phyloP scores from a whole-genome alignment of 2,113 vertebrate species.

The Chascanopsetta lugubris region DNA sequence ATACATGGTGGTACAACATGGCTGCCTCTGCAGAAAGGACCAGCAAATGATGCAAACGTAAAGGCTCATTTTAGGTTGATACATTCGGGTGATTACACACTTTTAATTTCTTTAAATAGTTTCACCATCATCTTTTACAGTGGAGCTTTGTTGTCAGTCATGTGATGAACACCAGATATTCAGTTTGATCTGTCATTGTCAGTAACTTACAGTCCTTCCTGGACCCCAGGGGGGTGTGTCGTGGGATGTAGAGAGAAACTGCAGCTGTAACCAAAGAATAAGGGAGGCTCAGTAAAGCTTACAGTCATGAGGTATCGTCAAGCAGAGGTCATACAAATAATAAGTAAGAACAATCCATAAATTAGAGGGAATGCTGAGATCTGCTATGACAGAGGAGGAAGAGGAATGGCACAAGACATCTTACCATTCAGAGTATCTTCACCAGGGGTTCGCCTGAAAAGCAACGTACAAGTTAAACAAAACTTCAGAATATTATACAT shows the following conservation, averaged over 20 bases:
- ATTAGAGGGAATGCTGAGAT: no score
- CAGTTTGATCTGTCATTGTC: not conserved
- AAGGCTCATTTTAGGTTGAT: no score
- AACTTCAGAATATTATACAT: not conserved
- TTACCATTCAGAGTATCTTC: constrained; percentile 76
- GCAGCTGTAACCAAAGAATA: constrained; percentile 67
- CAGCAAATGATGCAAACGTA: no score
- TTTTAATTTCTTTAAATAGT: no score
- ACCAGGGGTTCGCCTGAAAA: constrained; percentile 62
- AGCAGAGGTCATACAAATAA: not conserved
- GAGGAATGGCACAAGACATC: constrained; percentile 11
- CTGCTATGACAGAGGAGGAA: not conserved
- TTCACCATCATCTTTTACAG: no score
- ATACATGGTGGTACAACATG: no score
- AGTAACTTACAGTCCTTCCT: constrained; percentile 83
- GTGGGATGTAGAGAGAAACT: constrained; percentile 71
- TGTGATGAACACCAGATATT: no score
- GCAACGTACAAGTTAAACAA: not conserved
- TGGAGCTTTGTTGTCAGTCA: no score
- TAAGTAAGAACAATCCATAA: no score
- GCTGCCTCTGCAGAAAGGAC: no score
- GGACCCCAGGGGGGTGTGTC: constrained; percentile 75
- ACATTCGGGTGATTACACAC: no score
- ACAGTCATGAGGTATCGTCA: not conserved
- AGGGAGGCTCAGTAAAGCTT: constrained; percentile 28